A percentile compares a stretch with the other conserved stretches of the same genome.
phyloP scores from a whole-genome alignment of 2,797 vertebrate species.

The Cuculus canorus region DNA sequence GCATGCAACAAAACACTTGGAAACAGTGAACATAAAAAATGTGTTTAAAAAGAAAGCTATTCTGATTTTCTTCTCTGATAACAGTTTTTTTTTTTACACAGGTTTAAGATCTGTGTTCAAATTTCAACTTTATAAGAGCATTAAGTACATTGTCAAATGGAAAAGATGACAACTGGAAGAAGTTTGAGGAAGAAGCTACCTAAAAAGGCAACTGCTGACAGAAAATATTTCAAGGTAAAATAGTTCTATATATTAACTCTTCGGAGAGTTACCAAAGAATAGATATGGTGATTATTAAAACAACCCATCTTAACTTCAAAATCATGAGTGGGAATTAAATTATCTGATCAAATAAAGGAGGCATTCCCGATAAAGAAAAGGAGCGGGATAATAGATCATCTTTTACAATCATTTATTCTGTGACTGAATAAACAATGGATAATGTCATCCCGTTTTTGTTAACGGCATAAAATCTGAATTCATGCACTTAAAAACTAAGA shows the following conservation, averaged over 20 bases:
- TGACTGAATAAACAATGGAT: not conserved
- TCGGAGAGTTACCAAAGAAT: not conserved
- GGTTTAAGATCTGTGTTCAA: not conserved
- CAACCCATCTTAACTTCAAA: not conserved
- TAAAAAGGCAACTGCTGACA: not conserved
- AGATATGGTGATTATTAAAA: not conserved
- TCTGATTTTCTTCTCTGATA: not conserved
- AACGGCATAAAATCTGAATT: not conserved
- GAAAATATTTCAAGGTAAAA: not conserved
- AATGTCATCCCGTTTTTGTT: not conserved
- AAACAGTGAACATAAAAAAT: not conserved
- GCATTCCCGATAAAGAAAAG: not conserved
- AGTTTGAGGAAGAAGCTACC: not conserved
- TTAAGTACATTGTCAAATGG: not conserved
- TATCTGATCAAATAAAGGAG: not conserved
- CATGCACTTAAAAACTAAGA: not conserved
- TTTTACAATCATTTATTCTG: not conserved
- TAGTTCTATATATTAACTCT: not conserved
- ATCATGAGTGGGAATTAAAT: not conserved
- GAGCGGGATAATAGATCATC: not conserved
- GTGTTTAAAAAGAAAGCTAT: not conserved
- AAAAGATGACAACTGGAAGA: not conserved
- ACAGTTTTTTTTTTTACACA: not conserved
- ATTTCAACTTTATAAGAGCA: not conserved
- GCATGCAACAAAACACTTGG: accelerated